A percentile compares a stretch with the other conserved stretches of the same genome.
Conservation (phyloP, 2,797 vertebrate genomes). For the Lates japonicus region DNA sequence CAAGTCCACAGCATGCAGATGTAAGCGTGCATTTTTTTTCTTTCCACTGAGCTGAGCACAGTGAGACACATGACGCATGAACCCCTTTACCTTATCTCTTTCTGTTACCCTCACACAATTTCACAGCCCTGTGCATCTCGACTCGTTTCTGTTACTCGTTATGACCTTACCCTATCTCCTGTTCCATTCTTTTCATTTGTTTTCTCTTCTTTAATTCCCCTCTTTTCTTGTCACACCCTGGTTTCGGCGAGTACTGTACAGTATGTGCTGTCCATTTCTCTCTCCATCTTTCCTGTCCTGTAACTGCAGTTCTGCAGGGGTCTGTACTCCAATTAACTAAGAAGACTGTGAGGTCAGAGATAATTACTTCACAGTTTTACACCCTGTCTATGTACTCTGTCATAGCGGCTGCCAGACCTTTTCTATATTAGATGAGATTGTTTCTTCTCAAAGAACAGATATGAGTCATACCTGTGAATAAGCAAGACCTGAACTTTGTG, state of each 20-base stretch:
- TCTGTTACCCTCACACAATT: slow-evolving; percentile 31
- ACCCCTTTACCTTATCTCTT: slow-evolving; percentile 32
- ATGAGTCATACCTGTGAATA: slow-evolving; percentile 59
- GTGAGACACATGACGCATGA: slow-evolving; percentile 27
- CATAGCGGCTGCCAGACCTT: slow-evolving; percentile 5
- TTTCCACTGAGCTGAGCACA: slow-evolving; percentile 41
- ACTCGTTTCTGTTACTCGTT: slow-evolving; percentile 14
- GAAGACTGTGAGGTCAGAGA: slow-evolving; percentile 66
- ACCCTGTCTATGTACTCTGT: neutral
- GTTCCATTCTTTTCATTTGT: neutral
- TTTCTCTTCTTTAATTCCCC: neutral
- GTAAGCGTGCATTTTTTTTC: slow-evolving; percentile 16
- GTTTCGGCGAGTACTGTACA: slow-evolving; percentile 22
- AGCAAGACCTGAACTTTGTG: slow-evolving; percentile 30
- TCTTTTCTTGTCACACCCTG: neutral
- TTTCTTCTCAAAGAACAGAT: slow-evolving; percentile 34
- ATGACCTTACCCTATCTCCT: slow-evolving; percentile 14
- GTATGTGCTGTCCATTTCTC: slow-evolving; percentile 22
- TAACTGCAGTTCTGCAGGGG: slow-evolving; percentile 44
- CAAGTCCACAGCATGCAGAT: slow-evolving; percentile 54
- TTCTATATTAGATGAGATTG: slow-evolving; percentile 21
- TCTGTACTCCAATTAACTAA: slow-evolving; percentile 68
- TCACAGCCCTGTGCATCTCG: slow-evolving; percentile 34
- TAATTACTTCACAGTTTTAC: slow-evolving; percentile 66
- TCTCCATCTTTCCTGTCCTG: slow-evolving; percentile 3